Base-by-base conservation (phyloP, 2,888 invertebrate genomes). In the Himalopsyche anomala region DNA sequence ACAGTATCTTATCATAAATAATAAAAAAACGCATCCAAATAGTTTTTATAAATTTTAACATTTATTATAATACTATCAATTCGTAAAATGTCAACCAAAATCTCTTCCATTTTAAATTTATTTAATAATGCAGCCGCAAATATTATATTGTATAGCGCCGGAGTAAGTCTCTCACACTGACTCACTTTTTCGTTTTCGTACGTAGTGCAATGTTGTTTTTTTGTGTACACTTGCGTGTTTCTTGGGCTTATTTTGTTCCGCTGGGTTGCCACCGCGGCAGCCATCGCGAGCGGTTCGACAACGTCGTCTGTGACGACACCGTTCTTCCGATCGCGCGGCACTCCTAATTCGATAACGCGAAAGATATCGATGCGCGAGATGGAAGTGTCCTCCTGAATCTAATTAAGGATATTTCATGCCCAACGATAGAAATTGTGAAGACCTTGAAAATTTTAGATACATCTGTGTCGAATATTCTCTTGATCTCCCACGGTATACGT, bases 161-260 rank as follows among this genome's bases (percentile, higher is more conserved):
- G 38, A 38, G 74, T 36, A 36, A 4, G 19, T 19, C 74, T 74
- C 74, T 12, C 74, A 74, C 74, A 74, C 74, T 74, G 74, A 74
- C 74, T 74, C 74, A 74, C 38, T 74, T 38, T 74, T 74, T 69
- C 69, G 69, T n/a, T 69, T 69, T 69, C 36, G 69, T 69, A 69
- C 36, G 69, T 28, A 69, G n/a, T 69, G 69, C 69, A 69, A 69
- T 74, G 74, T 74, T 74, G 74, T 74, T 28, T 74, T 74, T 74
- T 74, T 62, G 12, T 28, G 19, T 62, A 62, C 28, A 19, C 62
- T 62, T n/a, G 19, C 62, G 62, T 28, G 62, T 74, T 74, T 74
- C 36, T 74, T 36, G 36, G 38, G 38, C 38, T 28, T 74, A 74
- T 74, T 74, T 74, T 74, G 38, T 74, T 74, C 38, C 74, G 74